Percentiles rank a stretch among this genome's conserved stretches.
Conservation (phyloP, 2,113 vertebrate species). For the Aplodontia rufa region DNA sequence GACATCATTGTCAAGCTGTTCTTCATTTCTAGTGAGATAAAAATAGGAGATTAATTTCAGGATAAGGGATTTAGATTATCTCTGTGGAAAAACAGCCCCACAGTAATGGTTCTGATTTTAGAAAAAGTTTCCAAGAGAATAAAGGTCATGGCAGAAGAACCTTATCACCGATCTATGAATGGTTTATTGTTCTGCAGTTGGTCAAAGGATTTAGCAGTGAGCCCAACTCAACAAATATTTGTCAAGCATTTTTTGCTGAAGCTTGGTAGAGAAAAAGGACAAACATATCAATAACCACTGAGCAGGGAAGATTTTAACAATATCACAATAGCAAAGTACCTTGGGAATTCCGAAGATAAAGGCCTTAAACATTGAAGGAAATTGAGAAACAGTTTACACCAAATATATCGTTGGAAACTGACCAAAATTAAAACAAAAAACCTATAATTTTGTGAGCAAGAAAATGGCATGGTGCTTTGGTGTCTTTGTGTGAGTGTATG, state of each 20-base stretch:
- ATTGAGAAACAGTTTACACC: not conserved
- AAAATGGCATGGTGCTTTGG: not conserved
- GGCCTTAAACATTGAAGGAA: not conserved
- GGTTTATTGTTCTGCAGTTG: not conserved
- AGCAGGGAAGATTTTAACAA: not conserved
- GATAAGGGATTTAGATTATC: conserved; percentile 63
- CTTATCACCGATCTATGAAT: not conserved
- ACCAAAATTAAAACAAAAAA: not conserved
- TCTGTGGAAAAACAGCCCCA: conserved; percentile 33
- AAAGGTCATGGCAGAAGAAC: conserved; percentile 30
- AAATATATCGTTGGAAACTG: not conserved
- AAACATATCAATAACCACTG: not conserved
- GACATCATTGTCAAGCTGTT: conserved; percentile 34
- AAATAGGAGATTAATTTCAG: conserved; percentile 62
- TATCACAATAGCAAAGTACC: not conserved
- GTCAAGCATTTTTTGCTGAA: not conserved
- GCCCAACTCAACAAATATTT: not conserved
- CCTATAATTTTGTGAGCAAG: not conserved
- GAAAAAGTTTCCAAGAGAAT: conserved; percentile 44
- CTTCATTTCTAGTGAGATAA: conserved; percentile 49
- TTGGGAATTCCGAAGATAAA: not conserved
- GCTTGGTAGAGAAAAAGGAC: not conserved
- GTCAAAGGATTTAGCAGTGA: not conserved
- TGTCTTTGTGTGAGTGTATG: not conserved
- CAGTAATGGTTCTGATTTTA: conserved; percentile 27